Percentiles rank a stretch among this genome's conserved stretches.
phyloP scores from a whole-genome alignment of 2,888 invertebrate species.

The Drosophila seclusa region DNA sequence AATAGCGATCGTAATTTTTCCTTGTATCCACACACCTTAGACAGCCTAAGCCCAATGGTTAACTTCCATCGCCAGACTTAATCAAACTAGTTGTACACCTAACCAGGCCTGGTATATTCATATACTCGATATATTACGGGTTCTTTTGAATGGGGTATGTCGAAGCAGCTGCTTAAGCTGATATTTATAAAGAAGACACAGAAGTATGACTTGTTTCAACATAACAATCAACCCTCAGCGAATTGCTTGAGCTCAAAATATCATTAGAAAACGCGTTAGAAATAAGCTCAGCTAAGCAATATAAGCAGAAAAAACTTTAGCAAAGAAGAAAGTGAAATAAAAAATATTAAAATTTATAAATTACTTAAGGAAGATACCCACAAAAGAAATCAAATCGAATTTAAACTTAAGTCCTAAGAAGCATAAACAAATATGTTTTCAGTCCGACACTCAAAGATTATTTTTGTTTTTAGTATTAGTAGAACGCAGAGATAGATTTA shows the following conservation, averaged over 20 bases:
- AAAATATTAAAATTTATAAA: too few species aligned
- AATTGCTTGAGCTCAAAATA: background rate
- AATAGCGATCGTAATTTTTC: background rate
- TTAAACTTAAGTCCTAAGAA: background rate
- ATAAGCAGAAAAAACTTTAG: background rate
- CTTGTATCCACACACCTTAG: background rate
- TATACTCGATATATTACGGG: conserved; percentile 1
- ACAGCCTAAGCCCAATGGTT: background rate
- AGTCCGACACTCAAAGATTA: background rate
- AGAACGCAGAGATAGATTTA: too few species aligned
- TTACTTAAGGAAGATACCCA: background rate
- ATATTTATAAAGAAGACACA: background rate
- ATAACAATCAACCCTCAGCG: background rate
- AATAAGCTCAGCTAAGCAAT: background rate
- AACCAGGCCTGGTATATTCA: background rate
- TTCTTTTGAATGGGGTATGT: too few species aligned
- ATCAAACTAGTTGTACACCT: background rate
- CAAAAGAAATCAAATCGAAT: background rate
- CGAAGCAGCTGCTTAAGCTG: too few species aligned
- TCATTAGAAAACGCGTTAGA: background rate
- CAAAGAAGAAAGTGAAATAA: background rate
- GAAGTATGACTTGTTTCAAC: background rate
- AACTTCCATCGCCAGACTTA: conserved; percentile 5
- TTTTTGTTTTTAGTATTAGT: background rate
- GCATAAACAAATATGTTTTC: too few species aligned